Evolutionary conservation across 2,113 vertebrate genomes (phyloP), one percentile per base, ranked within the genome.

Genomic region (Oncorhynchus masou): DNA sequence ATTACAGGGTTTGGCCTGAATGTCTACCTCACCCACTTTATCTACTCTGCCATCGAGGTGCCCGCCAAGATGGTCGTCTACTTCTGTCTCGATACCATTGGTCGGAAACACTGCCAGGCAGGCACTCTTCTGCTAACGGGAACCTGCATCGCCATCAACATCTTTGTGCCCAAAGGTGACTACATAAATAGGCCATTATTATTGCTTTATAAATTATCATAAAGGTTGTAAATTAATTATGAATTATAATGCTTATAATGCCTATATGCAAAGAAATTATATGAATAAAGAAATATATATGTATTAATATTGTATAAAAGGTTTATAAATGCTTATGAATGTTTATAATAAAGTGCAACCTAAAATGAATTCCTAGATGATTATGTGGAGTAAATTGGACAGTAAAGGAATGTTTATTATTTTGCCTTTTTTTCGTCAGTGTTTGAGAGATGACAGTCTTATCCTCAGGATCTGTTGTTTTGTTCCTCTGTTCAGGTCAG

Each of bases 11-110:
- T 94, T 22, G 93, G 92, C 2, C 62, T 94, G 24, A 87, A 87
- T 79, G 68, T 91, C 3, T 93, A 91, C 75, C 85, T 94, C 69
- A 94, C 92, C 0, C 90, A 94, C 71, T 93, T 94, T 77, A 91
- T 94, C 78, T 94, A 92, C 0, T 83, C 86, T 0, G 89, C 87
- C 57, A 89, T 93, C 1, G 92, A 94, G 72, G 51, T 93, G 3
- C 93, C 93, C 0, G 81, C 90, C 6, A 94, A 93, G 79, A n/a
- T 92, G 22, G 13, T 68, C 3, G 5, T 84, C 20, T 92, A 86
- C 19, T 85, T 67, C 57, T 75, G 71, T 2, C 70, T 94, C 15
- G 80, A 90, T 69, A 20, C 79, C 48, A 20, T 90, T 20, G 92
- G 91, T 2, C 87, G 91, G 11, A 90, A 83, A 77, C 82, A 74